Evolutionary conservation across 2,113 vertebrate genomes (phyloP).

Genomic region (Morone chrysops): DNA sequence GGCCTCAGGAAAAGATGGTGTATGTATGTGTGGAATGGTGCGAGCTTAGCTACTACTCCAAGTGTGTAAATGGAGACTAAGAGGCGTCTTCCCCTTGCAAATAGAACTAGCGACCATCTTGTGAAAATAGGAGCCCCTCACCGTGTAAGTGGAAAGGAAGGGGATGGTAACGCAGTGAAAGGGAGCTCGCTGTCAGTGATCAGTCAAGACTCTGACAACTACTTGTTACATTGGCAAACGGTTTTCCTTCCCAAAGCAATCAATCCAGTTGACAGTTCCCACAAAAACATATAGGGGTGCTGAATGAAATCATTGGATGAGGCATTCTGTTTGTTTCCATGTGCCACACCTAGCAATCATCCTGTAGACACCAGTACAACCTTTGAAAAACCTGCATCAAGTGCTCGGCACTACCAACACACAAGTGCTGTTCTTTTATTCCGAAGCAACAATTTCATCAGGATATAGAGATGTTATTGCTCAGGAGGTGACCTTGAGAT

Average conservation of each 20-base stretch:
- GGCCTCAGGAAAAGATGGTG: background rate
- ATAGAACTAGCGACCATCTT: background rate
- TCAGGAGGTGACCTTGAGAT: background rate
- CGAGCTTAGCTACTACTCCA: background rate
- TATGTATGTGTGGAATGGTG: background rate
- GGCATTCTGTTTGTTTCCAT: background rate
- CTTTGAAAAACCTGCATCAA: background rate
- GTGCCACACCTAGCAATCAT: background rate
- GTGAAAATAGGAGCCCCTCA: background rate
- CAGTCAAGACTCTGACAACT: background rate
- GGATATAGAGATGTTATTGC: background rate
- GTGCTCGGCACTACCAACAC: background rate
- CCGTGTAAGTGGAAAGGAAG: conserved; percentile 8
- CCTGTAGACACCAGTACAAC: background rate
- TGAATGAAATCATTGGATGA: background rate
- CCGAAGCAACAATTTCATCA: background rate
- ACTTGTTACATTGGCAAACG: background rate
- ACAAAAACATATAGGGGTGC: background rate
- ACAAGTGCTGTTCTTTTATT: background rate
- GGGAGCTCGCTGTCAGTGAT: background rate
- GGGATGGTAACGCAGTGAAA: background rate
- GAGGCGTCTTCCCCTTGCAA: background rate
- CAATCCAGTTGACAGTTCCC: background rate
- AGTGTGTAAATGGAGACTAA: conserved; percentile 17
- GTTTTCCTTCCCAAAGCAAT: background rate